Percentiles rank a stretch among this genome's conserved stretches.
Conservation (phyloP, 37 sponge, comb jelly and placozoan genomes). For the Oopsacas minuta region DNA sequence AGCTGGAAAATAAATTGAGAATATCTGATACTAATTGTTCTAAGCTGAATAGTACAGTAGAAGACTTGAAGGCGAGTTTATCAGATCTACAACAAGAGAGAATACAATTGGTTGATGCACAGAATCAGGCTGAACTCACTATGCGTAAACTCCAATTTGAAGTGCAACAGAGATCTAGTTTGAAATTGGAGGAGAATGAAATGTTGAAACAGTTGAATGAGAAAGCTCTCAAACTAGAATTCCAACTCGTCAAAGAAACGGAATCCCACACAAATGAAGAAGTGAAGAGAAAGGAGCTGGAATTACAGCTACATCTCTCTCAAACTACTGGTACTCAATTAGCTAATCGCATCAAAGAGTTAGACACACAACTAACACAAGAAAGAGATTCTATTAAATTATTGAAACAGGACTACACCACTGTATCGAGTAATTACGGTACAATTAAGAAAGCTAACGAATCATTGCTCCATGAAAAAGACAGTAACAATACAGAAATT, state of each 20-base stretch:
- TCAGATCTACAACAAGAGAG: slow-evolving; percentile 5
- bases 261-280: slow-evolving; percentile 1
- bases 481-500: not conserved
- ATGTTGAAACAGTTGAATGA: slow-evolving; percentile 14
- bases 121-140: not conserved
- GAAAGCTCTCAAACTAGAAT: not conserved
- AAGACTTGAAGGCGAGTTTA: not conserved
- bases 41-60: not conserved
- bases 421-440: not conserved
- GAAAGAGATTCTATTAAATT: not conserved
- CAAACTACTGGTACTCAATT: not conserved
- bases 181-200: not conserved
- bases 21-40: not conserved
- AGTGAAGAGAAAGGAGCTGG: not conserved
- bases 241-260: not conserved
- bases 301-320: not conserved
- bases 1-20: not conserved
- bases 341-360: not conserved
- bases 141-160: not conserved
- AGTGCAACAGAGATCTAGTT: not conserved
- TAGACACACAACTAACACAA: not conserved
- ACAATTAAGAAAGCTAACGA: not conserved
- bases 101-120: not conserved
- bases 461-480: not conserved
- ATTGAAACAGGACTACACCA: not conserved